Percentiles rank a stretch among this genome's conserved stretches.
Evolutionary conservation across 1,140 invertebrate species (phyloP).

Genomic region (Drosophila punjabiensis): DNA sequence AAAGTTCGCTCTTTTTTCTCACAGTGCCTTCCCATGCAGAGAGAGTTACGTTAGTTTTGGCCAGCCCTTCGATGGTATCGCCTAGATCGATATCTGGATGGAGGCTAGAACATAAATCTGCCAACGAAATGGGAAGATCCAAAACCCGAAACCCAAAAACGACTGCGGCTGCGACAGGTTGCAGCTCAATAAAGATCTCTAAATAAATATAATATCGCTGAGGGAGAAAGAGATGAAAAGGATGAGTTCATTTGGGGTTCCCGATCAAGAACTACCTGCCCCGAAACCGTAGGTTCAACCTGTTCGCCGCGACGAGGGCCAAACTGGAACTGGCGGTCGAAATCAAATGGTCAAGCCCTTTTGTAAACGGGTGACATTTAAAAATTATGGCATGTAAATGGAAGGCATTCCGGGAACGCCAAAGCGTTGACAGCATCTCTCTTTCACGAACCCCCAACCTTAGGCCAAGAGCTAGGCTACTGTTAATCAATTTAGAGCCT

Average conservation of each 20-base stretch:
- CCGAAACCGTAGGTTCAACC: conserved; percentile 50
- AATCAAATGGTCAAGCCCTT: conserved; percentile 78
- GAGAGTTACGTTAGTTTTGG: conserved; percentile 24
- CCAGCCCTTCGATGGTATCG: conserved; percentile 33
- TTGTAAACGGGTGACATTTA: conserved; percentile 82
- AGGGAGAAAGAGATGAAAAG: conserved; percentile 64
- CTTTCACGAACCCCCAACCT: conserved; percentile 11
- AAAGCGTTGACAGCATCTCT: conserved; percentile 67
- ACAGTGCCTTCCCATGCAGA: conserved; percentile 8
- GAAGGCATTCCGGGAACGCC: conserved; percentile 73
- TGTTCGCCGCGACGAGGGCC: conserved; percentile 66
- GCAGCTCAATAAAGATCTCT: conserved; percentile 80
- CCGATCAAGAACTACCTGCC: conserved; percentile 28
- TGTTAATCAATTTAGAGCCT: conserved; percentile 81
- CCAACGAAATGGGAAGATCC: conserved; percentile 50
- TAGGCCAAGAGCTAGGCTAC: conserved; percentile 50
- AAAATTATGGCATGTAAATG: conserved; percentile 84
- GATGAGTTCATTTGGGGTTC: conserved; percentile 79
- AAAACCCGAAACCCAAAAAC: conserved; percentile 39
- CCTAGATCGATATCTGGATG: conserved; percentile 45
- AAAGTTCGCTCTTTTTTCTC: not conserved
- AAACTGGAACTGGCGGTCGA: conserved; percentile 51
- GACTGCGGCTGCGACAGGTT: conserved; percentile 67
- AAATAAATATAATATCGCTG: conserved; percentile 78
- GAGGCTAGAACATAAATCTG: conserved; percentile 74